A percentile compares a stretch with the other conserved stretches of the same genome.
Evolutionary conservation across 2,113 vertebrate species (phyloP).

Genomic region (Ranitomeya variabilis): DNA sequence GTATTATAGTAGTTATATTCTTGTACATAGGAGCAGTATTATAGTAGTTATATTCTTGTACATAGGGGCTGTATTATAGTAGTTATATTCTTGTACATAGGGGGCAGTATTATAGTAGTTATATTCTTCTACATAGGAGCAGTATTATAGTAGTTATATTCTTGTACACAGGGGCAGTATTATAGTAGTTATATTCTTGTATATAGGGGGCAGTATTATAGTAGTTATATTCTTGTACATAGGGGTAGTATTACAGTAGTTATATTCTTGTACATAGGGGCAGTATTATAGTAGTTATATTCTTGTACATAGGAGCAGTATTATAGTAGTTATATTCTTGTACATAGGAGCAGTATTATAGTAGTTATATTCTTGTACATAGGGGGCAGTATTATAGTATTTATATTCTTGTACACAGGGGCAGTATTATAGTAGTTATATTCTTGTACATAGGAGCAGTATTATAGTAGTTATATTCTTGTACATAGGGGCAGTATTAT

Average conservation of each 20-base stretch:
- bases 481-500: too few relatives aligned
- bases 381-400: not conserved
- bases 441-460: too few relatives aligned
- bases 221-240: slow-evolving; percentile 5
- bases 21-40: slow-evolving; percentile 8
- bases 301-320: not conserved
- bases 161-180: not conserved
- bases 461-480: too few relatives aligned
- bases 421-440: not conserved
- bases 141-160: slow-evolving; percentile 26
- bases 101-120: not conserved
- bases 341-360: not conserved
- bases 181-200: slow-evolving; percentile 10
- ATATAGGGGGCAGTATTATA: not conserved
- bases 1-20: slow-evolving; percentile 16
- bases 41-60: slow-evolving; percentile 8
- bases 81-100: not conserved
- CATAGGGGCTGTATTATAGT: slow-evolving; percentile 10
- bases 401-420: not conserved
- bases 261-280: slow-evolving; percentile 1
- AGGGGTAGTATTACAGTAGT: slow-evolving; percentile 1
- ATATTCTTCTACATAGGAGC: not conserved
- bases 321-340: not conserved
- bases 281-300: not conserved
- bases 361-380: slow-evolving; percentile 6